Evolutionary conservation across 2,797 vertebrate species (phyloP).

Genomic region (Betta splendens): DNA sequence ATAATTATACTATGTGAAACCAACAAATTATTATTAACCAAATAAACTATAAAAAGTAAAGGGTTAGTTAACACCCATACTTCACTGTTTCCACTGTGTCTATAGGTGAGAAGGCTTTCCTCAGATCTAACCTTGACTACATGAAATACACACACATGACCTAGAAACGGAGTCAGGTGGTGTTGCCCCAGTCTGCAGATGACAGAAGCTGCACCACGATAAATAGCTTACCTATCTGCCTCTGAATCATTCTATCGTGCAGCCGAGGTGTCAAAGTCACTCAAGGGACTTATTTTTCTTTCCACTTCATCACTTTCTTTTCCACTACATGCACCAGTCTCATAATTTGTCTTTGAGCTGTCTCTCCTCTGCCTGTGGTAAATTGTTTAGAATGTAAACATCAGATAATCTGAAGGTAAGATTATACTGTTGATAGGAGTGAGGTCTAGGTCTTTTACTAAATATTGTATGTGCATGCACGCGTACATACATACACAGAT

Average conservation of each 20-base stretch:
- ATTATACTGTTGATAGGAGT: constrained; percentile 4
- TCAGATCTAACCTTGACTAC: constrained; percentile 32
- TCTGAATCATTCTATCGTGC: constrained; percentile 33
- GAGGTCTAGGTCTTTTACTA: constrained; percentile 13
- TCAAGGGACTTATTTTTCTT: constrained; percentile 50
- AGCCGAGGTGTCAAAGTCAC: constrained; percentile 42
- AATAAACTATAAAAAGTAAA: constrained; percentile 2
- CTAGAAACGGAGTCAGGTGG: constrained; percentile 38
- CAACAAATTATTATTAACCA: neutral
- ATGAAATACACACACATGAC: constrained; percentile 35
- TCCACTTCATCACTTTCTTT: constrained; percentile 29
- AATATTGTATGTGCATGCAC: constrained; percentile 5
- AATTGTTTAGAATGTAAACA: constrained; percentile 46
- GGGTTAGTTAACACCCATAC: neutral
- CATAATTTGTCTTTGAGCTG: constrained; percentile 1
- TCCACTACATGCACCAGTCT: constrained; percentile 2
- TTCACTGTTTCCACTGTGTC: neutral
- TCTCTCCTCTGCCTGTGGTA: constrained; percentile 3
- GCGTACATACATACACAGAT: neutral
- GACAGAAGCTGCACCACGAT: constrained; percentile 42
- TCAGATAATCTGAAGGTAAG: constrained; percentile 2
- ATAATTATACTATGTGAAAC: neutral
- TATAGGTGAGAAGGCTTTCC: constrained; percentile 3
- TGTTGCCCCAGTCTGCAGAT: constrained; percentile 23
- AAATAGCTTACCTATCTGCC: constrained; percentile 44